Evolutionary conservation across 1,140 invertebrate genomes (phyloP), one percentile per base, ranked within the genome.

Genomic region (Ceratina japonica): DNA sequence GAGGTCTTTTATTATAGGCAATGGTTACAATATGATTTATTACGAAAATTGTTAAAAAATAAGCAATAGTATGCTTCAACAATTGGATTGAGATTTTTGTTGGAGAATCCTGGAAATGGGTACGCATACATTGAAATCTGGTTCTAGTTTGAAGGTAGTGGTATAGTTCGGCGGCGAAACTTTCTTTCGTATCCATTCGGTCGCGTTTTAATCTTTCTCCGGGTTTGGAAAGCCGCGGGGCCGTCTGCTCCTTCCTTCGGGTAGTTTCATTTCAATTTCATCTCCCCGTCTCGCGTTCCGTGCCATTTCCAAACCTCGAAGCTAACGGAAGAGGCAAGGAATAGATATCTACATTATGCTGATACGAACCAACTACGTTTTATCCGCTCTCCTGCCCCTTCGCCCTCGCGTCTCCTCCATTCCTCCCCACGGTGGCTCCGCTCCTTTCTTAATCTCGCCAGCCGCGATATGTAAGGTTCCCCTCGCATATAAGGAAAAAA

Each of bases 201-300:
- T 85, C 87, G 85, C 88, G 87, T 90, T 90, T 91, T 89, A 90
- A 91, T 91, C 90, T 91, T 91, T 91, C 88, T 70, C 56, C 75
- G 69, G 82, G 85, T 82, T 90, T 79, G 87, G 86, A 87, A 90
- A 89, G 88, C 89, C 89, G 89, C 87, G 86, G 89, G 87, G 87
- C 79, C 85, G 87, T 87, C 87, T 87, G 84, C 83, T 89, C 86
- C 87, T 82, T 89, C 86, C 87, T 87, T 86, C 87, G 85, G 87
- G 83, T 90, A 89, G 90, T 90, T 91, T 87, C 89, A 91, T 90
- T 91, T 90, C 89, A 91, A 90, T 90, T 85, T 88, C 87, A 86
- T 86, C 75, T 44, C 66, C 64, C 74, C 66, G 59, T 65, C 69
- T 16, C 68, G 73, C 78, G 64, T 81, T 72, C 66, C 69, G 75